These are phyloP conservation scores for Peromyscus eremicus DNA, from an alignment of 2,797 vertebrate species.

Conservation along the genomic window DNA sequence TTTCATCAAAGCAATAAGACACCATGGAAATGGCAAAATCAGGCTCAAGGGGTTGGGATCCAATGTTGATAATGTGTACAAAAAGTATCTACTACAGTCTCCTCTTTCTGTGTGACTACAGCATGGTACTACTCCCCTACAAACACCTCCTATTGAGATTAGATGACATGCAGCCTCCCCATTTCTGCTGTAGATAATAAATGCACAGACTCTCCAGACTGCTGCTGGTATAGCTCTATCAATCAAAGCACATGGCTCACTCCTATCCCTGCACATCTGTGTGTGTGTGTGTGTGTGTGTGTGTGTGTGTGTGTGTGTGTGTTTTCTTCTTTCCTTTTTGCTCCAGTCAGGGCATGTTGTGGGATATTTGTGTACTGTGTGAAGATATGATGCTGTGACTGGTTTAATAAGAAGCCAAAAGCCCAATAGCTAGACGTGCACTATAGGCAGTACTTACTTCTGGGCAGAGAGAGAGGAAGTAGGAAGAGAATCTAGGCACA, in stretches of 20 bases:
- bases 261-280: neutral
- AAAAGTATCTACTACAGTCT: neutral
- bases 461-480: neutral
- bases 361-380: neutral
- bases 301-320: neutral
- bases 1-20: neutral
- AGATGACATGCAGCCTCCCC: neutral
- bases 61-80: neutral
- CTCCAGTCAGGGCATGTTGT: neutral
- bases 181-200: neutral
- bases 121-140: neutral
- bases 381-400: neutral
- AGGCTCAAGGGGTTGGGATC: neutral
- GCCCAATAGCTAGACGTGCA: neutral
- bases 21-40: neutral
- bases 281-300: neutral
- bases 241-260: neutral
- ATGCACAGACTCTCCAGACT: neutral
- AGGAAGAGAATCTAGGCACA: neutral
- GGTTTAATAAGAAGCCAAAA: neutral
- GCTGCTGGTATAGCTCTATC: neutral
- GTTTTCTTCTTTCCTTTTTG: neutral
- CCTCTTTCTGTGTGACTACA: neutral
- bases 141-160: neutral
- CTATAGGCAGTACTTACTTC: neutral